A percentile compares a stretch with the other conserved stretches of the same genome.
Conservation (phyloP, 2,113 vertebrate genomes). For the Choloepus hoffmanni region DNA sequence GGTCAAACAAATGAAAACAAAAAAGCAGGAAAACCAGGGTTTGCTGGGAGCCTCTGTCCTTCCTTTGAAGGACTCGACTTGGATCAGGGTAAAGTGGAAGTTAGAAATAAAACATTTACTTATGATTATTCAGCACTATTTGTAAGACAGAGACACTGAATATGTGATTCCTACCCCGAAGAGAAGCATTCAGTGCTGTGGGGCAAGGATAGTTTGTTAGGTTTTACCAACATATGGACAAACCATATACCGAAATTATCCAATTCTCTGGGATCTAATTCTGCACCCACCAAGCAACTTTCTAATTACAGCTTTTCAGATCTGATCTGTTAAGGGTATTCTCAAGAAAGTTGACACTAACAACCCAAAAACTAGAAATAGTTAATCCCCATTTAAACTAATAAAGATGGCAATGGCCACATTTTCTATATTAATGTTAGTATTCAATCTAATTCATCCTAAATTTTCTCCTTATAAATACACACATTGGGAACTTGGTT, state of each 20-base stretch:
- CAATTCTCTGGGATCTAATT: neutral
- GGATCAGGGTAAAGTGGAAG: neutral
- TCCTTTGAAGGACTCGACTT: neutral
- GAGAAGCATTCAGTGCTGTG: neutral
- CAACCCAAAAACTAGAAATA: neutral
- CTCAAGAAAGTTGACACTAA: neutral
- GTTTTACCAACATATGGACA: neutral
- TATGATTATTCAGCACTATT: neutral
- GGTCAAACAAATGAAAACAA: neutral
- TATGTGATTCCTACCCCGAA: neutral
- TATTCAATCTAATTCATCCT: neutral
- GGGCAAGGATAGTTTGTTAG: neutral
- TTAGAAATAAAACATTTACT: neutral
- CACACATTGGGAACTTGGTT: neutral
- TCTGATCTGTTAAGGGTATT: neutral
- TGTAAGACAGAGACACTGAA: neutral
- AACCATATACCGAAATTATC: neutral
- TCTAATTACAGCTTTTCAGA: neutral
- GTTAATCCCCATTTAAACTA: neutral
- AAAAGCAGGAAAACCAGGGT: neutral
- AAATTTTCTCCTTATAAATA: slow-evolving; percentile 30
- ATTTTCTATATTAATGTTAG: slow-evolving; percentile 16
- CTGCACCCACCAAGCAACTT: neutral
- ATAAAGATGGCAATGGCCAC: neutral
- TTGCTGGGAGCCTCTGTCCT: neutral